Conservation (phyloP, 2,888 invertebrate genomes). For the Resseliella maxima region DNA sequence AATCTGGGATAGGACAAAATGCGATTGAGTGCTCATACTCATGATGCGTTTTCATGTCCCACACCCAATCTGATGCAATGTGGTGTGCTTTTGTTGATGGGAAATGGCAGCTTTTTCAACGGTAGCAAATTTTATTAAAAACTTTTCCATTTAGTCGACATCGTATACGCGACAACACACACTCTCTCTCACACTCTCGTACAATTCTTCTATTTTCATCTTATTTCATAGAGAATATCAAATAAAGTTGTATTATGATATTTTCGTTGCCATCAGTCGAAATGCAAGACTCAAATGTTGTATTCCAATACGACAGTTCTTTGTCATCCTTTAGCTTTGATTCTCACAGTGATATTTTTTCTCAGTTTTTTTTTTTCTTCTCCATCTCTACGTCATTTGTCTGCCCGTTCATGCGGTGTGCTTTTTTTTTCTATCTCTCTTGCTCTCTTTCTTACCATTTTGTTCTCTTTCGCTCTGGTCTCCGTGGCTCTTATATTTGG, state of each 20-base stretch:
- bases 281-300: not conserved
- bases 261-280: conserved; percentile 15
- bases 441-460: not conserved
- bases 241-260: conserved; percentile 37
- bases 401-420: not conserved
- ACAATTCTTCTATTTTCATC: conserved; percentile 40
- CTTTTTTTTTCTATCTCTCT: not conserved
- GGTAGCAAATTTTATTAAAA: conserved; percentile 53
- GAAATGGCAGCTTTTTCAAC: conserved; percentile 23
- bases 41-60: conserved; percentile 13
- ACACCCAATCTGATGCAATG: not conserved
- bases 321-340: conserved; percentile 26
- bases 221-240: conserved; percentile 44
- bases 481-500: not conserved
- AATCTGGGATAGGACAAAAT: not conserved
- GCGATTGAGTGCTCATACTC: conserved; percentile 24
- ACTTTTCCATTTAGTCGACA: conserved; percentile 48
- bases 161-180: not conserved
- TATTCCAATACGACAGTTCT: not conserved
- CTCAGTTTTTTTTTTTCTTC: not conserved
- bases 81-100: not conserved
- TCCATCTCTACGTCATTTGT: no score
- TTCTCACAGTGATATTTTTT: not conserved
- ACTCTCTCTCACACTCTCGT: no score
- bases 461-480: not conserved